These are phyloP conservation scores for Miniopterus natalensis DNA, from an alignment of 2,113 vertebrate genomes.

Conservation along the genomic window DNA sequence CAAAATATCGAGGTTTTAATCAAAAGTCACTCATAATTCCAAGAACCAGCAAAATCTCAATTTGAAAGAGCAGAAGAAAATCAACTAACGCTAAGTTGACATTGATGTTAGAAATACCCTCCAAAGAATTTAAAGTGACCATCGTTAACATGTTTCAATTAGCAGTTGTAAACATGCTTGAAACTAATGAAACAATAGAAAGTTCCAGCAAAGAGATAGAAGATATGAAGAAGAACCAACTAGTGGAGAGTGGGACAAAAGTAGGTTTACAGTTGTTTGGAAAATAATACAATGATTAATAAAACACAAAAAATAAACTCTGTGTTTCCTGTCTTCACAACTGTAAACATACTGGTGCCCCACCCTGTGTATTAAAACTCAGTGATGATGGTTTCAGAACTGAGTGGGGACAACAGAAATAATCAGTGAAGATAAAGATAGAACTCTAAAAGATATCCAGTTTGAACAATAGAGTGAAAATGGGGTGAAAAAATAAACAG, in stretches of 20 bases:
- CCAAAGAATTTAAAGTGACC: background rate
- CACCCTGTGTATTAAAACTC: background rate
- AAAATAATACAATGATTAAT: background rate
- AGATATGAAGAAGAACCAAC: background rate
- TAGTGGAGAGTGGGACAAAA: background rate
- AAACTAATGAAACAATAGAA: background rate
- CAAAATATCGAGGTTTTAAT: background rate
- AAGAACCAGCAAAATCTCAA: background rate
- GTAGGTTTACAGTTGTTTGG: background rate
- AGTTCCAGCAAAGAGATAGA: background rate
- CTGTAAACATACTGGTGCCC: background rate
- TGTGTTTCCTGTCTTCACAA: background rate
- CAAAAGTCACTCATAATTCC: background rate
- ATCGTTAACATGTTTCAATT: background rate
- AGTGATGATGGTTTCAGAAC: background rate
- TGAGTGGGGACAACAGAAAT: background rate
- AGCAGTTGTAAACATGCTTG: background rate
- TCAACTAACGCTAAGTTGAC: background rate
- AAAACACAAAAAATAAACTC: background rate
- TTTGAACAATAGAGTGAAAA: background rate
- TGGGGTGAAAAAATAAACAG: background rate
- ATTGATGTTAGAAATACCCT: background rate
- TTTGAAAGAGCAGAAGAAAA: background rate
- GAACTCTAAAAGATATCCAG: background rate
- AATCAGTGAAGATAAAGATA: background rate